Conservation (phyloP, 1,140 invertebrate genomes). For the Copidosoma floridanum region DNA sequence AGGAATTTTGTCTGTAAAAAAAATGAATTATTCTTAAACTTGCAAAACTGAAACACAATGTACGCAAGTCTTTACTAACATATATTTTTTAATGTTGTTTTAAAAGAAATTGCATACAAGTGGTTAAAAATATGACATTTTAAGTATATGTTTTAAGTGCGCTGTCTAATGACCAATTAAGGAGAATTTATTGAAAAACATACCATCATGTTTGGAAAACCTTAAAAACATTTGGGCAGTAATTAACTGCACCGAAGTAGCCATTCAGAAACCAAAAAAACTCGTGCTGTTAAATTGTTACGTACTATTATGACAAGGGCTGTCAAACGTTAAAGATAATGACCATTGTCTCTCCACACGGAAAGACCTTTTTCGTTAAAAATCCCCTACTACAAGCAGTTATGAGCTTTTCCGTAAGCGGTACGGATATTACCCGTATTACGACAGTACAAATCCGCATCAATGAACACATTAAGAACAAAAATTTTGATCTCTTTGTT, state of each 20-base stretch:
- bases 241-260: conserved; percentile 34
- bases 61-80: conserved; percentile 11
- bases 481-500: no score
- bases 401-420: no score
- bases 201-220: conserved; percentile 25
- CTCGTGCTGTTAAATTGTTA: conserved; percentile 21
- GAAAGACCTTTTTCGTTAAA: no score
- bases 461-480: no score
- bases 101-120: conserved; percentile 3
- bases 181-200: conserved; percentile 18
- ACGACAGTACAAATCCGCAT: no score
- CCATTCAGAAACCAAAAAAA: conserved; percentile 27
- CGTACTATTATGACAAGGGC: conserved; percentile 41
- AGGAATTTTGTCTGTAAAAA: no score
- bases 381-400: no score
- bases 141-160: conserved; percentile 7
- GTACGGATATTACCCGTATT: no score
- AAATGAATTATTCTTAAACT: no score
- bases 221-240: conserved; percentile 25
- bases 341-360: conserved; percentile 38
- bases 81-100: conserved; percentile 2
- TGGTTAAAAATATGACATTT: conserved; percentile 9
- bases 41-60: conserved; percentile 27
- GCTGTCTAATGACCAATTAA: conserved; percentile 11
- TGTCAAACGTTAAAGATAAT: conserved; percentile 40